Conservation (phyloP, 2,888 invertebrate genomes). For the Aspidiotus destructor region DNA sequence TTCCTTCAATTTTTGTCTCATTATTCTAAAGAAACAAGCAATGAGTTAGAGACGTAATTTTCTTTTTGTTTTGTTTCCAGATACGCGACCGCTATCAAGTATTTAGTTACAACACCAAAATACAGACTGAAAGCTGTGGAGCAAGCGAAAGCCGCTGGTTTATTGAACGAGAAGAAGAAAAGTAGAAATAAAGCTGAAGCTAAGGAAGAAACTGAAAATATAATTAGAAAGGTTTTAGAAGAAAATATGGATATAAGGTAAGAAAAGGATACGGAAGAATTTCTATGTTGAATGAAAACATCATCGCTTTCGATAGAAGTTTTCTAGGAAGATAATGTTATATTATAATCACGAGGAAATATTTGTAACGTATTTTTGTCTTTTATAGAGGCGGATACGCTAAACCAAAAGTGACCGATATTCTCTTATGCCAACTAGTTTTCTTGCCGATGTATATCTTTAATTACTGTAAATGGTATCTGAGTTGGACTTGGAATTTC, state of each 20-base stretch:
- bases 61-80: constrained; percentile 39
- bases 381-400: constrained; percentile 69
- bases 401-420: constrained; percentile 65
- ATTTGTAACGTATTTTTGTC: too few relatives aligned
- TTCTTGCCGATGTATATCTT: constrained; percentile 66
- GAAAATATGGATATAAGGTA: constrained; percentile 81
- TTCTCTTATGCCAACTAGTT: constrained; percentile 74
- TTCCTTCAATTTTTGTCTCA: too few relatives aligned
- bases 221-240: constrained; percentile 72
- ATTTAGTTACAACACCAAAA: constrained; percentile 76
- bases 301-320: neutral
- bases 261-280: neutral
- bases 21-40: too few relatives aligned
- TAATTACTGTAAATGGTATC: constrained; percentile 62
- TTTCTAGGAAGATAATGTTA: neutral
- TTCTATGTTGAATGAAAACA: neutral
- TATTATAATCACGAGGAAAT: neutral
- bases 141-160: constrained; percentile 51
- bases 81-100: constrained; percentile 71
- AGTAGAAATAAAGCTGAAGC: constrained; percentile 50
- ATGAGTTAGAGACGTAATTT: neutral
- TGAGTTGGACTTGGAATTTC: constrained; percentile 73
- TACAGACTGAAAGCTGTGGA: constrained; percentile 67
- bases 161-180: constrained; percentile 45
- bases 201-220: constrained; percentile 67